Evolutionary conservation across 92 coral and sea anemone genomes (phyloP).

Genomic region (Porites divaricata): DNA sequence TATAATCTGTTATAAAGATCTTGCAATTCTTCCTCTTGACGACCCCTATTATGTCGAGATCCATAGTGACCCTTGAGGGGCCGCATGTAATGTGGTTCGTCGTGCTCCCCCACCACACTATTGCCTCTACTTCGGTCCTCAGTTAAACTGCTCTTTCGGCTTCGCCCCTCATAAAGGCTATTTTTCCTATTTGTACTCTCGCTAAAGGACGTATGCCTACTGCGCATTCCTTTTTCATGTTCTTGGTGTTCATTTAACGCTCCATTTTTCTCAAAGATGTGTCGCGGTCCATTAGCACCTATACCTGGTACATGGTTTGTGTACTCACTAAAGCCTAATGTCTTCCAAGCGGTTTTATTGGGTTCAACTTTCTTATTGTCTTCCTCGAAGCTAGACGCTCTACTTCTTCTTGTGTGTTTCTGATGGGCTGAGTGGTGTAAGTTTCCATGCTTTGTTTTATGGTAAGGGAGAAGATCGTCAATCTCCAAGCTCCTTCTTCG

Average conservation of each 20-base stretch:
- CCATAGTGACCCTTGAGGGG: constrained; percentile 6
- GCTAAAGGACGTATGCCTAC: not conserved
- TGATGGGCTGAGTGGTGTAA: not conserved
- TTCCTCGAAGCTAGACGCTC: constrained; percentile 46
- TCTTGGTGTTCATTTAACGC: constrained; percentile 7
- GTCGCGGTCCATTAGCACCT: not conserved
- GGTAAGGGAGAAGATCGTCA: constrained; percentile 16
- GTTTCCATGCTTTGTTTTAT: not conserved
- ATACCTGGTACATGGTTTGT: constrained; percentile 14
- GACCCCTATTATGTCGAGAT: constrained; percentile 7
- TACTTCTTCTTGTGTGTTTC: constrained; percentile 19
- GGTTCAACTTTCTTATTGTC: not conserved
- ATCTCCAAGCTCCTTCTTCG: constrained; percentile 21
- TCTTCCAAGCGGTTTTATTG: not conserved
- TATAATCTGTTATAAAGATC: constrained; percentile 24
- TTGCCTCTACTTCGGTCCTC: constrained; percentile 44
- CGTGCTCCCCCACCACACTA: constrained; percentile 26
- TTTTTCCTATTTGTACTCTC: constrained; percentile 19
- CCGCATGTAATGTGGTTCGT: constrained; percentile 23
- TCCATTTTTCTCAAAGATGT: not conserved
- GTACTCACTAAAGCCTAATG: constrained; percentile 11
- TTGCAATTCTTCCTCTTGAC: constrained; percentile 33
- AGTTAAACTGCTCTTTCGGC: constrained; percentile 18
- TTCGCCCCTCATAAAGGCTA: constrained; percentile 33
- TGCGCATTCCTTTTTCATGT: constrained; percentile 1